Percentiles rank a stretch among this genome's conserved stretches.
Evolutionary conservation across 2,113 vertebrate species (phyloP).

Genomic region (Grantiella picta): DNA sequence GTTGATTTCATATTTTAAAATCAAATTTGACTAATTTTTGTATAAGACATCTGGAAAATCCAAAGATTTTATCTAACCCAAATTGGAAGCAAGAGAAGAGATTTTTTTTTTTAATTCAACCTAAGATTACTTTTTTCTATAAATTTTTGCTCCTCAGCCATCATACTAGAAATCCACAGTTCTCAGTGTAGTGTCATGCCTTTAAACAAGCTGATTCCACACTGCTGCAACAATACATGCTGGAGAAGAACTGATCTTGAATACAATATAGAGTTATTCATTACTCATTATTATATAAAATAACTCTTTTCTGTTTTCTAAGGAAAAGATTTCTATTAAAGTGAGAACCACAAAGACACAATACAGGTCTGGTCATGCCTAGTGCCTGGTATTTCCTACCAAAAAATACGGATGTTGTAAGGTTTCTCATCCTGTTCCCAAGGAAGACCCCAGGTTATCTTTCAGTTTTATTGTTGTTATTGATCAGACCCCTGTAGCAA

Average conservation of each 20-base stretch:
- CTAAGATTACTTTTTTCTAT: neutral
- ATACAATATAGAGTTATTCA: neutral
- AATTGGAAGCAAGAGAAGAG: accelerated
- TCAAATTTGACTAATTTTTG: neutral
- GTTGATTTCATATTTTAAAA: neutral
- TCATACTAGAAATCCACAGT: neutral
- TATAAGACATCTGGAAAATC: neutral
- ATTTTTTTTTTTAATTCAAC: neutral
- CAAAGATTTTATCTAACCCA: neutral
- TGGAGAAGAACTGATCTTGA: neutral
- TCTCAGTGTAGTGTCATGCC: neutral
- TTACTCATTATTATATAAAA: neutral
- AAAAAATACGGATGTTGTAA: neutral
- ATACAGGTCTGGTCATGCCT: neutral
- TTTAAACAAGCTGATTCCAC: neutral
- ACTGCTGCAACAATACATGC: neutral
- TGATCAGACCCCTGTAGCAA: neutral
- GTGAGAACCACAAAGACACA: neutral
- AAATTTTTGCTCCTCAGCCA: neutral
- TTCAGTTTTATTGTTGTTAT: neutral
- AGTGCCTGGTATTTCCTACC: neutral
- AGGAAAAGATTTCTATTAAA: neutral
- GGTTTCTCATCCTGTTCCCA: accelerated
- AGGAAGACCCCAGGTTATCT: neutral
- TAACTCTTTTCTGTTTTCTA: neutral